Base-by-base conservation (phyloP, 30 jellyfish, hydroid and myxozoan genomes). In the Aurelia coerulea region DNA sequence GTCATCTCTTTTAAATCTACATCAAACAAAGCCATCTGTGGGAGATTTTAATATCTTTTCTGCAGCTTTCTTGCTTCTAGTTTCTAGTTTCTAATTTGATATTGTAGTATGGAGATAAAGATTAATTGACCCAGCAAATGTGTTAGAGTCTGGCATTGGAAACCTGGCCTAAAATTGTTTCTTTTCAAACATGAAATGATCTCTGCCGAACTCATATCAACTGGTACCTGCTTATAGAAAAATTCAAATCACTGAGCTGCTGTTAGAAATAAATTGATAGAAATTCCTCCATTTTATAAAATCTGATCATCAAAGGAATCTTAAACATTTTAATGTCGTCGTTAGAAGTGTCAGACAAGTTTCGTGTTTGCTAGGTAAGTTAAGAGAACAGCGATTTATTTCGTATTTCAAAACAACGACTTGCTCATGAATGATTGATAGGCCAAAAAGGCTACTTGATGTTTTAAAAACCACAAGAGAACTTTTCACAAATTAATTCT, bases 361-460 rank as follows among this genome's bases (percentile, higher is more conserved):
- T 23, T 65, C 76, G 41, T 65, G 76, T 65, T 65, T 65, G 41
- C 56, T 15, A 54, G 68, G 46, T 79, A 42, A 14, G 59, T 34
- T 49, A 83, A 83, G 85, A 71, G 76, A 76, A 83, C 85, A 83
- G 74, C 80, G 81, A 68, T 39, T 41, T 70, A 83, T 71, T 83
- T 83, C 86, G 59, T 51, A 32, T 71, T 83, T 83, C 82, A 72
- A 62, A 72, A 81, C 86, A 83, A 83, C 63, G 34, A 31, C 66
- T 68, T 19, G 5, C 92, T 68, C 85, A 83, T 83, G 59, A 83
- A 83, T 23, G 73, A 83, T 83, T 83, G 65, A 83, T 83, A 18
- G 73, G 86, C 73, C 74, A 83, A 83, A 81, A 71, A 83, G 92
- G 81, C 92, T 60, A 59, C 86, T 83, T 83, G 82, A 75, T 75